Evolutionary conservation across 2,888 invertebrate genomes (phyloP).

Genomic region (Drosophila subquinaria): DNA sequence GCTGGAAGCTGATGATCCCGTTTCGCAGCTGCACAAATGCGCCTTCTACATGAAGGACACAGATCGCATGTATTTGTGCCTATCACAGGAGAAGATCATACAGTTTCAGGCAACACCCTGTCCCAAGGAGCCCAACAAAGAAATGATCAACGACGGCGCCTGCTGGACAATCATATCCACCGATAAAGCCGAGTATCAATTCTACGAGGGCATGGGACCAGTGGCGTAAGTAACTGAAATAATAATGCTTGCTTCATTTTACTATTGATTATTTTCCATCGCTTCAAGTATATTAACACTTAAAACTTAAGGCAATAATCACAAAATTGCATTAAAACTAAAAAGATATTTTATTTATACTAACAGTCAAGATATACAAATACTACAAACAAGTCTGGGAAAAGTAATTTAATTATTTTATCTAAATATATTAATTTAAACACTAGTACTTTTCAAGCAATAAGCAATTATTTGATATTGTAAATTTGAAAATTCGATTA

Average conservation of each 20-base stretch:
- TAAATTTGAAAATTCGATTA: too few species aligned
- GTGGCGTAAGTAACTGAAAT: conserved; percentile 87
- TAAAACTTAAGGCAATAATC: too few species aligned
- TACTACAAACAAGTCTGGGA: neutral
- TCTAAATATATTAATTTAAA: too few species aligned
- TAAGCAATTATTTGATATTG: too few species aligned
- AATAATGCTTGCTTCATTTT: neutral
- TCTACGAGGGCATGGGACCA: conserved; percentile 99
- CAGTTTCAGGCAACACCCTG: conserved; percentile 99
- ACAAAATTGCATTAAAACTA: too few species aligned
- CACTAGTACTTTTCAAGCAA: too few species aligned
- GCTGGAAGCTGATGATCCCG: conserved; percentile 99
- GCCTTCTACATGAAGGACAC: conserved; percentile 99
- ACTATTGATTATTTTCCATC: neutral
- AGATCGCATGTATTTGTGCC: conserved; percentile 98
- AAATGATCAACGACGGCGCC: conserved; percentile 99
- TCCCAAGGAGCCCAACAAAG: conserved; percentile 98
- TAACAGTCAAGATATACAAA: neutral
- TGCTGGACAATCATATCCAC: conserved; percentile 99
- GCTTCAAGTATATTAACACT: too few species aligned
- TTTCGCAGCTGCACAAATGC: conserved; percentile 99
- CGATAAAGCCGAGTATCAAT: conserved; percentile 99
- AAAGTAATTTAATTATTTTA: too few species aligned
- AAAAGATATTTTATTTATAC: neutral
- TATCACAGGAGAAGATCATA: conserved; percentile 99